Evolutionary conservation across 2,113 vertebrate genomes (phyloP), one percentile per base, ranked within the genome.

Genomic region (Lucifuga dentata): DNA sequence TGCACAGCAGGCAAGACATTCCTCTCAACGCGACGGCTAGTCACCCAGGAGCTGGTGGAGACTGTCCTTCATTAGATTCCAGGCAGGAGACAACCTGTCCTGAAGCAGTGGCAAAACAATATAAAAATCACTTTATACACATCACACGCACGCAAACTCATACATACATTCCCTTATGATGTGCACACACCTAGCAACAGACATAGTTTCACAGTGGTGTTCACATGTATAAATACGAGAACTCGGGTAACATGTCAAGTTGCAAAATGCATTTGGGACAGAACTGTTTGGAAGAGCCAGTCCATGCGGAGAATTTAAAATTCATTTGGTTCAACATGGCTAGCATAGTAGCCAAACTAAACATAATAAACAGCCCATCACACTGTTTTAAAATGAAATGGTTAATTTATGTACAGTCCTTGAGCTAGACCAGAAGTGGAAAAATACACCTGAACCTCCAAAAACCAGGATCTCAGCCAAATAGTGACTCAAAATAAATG

Each of bases 351-450:
- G 76, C 69, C 73, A 82, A 80, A 82, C 72, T 56, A 70, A 82
- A 72, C 69, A 44, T 78, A 73, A 81, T 83, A 76, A 87, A 80
- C 72, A 65, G 66, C 59, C 60, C 41, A 80, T 89, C 75, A 63
- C 57, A 53, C 63, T 55, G 60, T 82, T 82, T 84, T 68, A 75
- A 77, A 64, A 38, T 76, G 51, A 83, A 82, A 73, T 65, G 56
- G 39, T 63, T 79, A 44, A 63, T 78, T 77, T 66, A 19, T 49
- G 7, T 52, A 33, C 20, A 58, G 40, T 32, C 68, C 62, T 76
- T 79, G 51, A 77, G 73, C 67, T 63, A 36, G 44, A 76, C 51
- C 74, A 83, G 49, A 84, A 72, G 32, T 83, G 75, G 68, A 75
- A 86, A 81, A 40, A 33, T 45, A 45, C 51, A 85, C 81, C 84